Evolutionary conservation across 2,797 vertebrate species (phyloP).

Genomic region (Lateolabrax maculatus): DNA sequence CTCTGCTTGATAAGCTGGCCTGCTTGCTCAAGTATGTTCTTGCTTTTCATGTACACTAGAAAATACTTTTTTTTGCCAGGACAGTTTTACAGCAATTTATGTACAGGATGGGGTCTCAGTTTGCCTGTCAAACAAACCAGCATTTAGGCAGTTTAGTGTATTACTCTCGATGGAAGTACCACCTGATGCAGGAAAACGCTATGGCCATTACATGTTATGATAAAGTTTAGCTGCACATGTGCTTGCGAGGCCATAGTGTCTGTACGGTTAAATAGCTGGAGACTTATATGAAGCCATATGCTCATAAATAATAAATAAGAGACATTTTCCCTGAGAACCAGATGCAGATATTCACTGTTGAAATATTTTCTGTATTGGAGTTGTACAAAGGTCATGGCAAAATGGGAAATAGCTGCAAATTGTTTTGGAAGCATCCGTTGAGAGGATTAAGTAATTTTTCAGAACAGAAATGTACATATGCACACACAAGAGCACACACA

Average conservation of each 20-base stretch:
- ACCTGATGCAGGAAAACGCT: not conserved
- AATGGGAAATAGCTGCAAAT: slow-evolving; percentile 31
- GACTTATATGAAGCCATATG: slow-evolving; percentile 3
- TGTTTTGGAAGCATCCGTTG: slow-evolving; percentile 44
- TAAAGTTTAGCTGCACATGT: not conserved
- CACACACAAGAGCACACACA: slow-evolving; percentile 28
- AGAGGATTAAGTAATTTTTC: slow-evolving; percentile 55
- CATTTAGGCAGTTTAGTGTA: not conserved
- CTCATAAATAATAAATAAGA: slow-evolving; percentile 11
- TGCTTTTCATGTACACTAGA: not conserved
- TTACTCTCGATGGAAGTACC: not conserved
- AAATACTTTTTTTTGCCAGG: not conserved
- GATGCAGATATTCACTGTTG: slow-evolving; percentile 5
- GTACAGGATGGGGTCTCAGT: not conserved
- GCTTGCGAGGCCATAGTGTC: not conserved
- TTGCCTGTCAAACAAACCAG: not conserved
- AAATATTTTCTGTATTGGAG: not conserved
- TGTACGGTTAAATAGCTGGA: not conserved
- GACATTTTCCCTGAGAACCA: not conserved
- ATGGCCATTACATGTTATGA: not conserved
- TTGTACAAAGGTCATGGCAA: slow-evolving; percentile 18
- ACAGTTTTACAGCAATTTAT: not conserved
- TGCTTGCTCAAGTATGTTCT: not conserved
- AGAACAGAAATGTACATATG: slow-evolving; percentile 35
- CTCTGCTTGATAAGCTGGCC: not conserved